Base-by-base conservation (phyloP, 2,888 invertebrate genomes). In the Eupithecia dodoneata region DNA sequence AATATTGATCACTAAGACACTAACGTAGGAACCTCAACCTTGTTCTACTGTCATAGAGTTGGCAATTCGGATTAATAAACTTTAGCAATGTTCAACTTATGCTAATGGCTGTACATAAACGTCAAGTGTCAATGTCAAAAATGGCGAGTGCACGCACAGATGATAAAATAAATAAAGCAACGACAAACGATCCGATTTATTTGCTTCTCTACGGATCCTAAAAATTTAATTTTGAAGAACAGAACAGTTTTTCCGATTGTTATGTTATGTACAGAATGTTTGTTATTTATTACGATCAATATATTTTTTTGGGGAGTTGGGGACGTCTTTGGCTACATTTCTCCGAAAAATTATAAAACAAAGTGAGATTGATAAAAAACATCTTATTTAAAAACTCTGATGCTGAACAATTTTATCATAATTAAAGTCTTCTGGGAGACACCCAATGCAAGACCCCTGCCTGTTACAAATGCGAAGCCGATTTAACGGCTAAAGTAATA, bases 81-180 rank as follows among this genome's bases (percentile, higher is more conserved):
- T 15, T 42, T 9, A 4, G 10, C n/a, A 66, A 12, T 4, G 13
- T 3, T 15, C 4, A 63, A 70, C 18, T 45, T 78, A 74, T 71
- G 76, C 73, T 72, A 47, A n/a, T 5, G 49, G 42, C 52, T 78
- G 78, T 78, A 78, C 47, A 15, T 41, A 65, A 59, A 30, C 72
- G 70, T 44, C 59, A 44, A 71, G 44, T 72, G 79, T 76, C 76
- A 71, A 84, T 66, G 85, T 85, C 83, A 84, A 81, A 82, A 80
- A 45, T 77, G 74, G 70, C 76, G 3, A 15, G 10, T 10, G 59
- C 10, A 3, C 0, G 63, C 63, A 81, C 83, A 84, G 82, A 80
- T 71, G 72, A 66, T 6, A 71, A 4, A 72, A 69, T 7, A 69
- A 4, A 72, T 52, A n/a, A 69, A n/a, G 44, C 30, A 10, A 30